Percentiles rank a stretch among this genome's conserved stretches.
These are phyloP conservation scores for Drosophila ananassae DNA, from an alignment of 1,140 invertebrate species.

Conservation along the genomic window DNA sequence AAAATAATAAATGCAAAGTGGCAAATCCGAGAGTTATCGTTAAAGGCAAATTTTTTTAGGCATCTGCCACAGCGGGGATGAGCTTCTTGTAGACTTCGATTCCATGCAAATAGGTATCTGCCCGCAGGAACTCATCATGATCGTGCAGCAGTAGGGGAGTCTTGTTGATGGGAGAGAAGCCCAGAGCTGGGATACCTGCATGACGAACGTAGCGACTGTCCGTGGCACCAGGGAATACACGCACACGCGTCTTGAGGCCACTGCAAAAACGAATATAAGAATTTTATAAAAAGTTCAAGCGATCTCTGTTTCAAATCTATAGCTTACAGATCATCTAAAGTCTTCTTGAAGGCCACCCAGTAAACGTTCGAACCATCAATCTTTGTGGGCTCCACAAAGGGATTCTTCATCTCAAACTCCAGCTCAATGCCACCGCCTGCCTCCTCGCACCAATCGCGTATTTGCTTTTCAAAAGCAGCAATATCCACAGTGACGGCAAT, in stretches of 20 bases:
- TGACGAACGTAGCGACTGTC: slow-evolving; percentile 89
- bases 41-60: slow-evolving; percentile 36
- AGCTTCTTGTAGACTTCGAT: slow-evolving; percentile 89
- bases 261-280: slow-evolving; percentile 23
- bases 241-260: slow-evolving; percentile 86
- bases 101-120: slow-evolving; percentile 89
- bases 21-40: neutral
- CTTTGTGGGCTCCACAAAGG: slow-evolving; percentile 87
- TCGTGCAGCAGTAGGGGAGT: slow-evolving; percentile 91
- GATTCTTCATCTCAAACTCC: slow-evolving; percentile 89
- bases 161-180: slow-evolving; percentile 92
- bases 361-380: slow-evolving; percentile 89
- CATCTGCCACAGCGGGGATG: slow-evolving; percentile 86
- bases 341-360: slow-evolving; percentile 91
- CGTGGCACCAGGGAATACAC: slow-evolving; percentile 92
- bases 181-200: slow-evolving; percentile 91
- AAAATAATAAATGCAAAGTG: neutral
- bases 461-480: slow-evolving; percentile 88
- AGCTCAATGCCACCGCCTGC: slow-evolving; percentile 91
- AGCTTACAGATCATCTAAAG: slow-evolving; percentile 87
- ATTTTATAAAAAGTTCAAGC: neutral
- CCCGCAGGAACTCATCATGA: slow-evolving; percentile 91
- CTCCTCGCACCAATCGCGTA: slow-evolving; percentile 91
- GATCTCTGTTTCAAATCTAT: slow-evolving; percentile 39
- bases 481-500: slow-evolving; percentile 90